phyloP scores from a whole-genome alignment of 2,888 invertebrate species.

The Teleiodes luculella region DNA sequence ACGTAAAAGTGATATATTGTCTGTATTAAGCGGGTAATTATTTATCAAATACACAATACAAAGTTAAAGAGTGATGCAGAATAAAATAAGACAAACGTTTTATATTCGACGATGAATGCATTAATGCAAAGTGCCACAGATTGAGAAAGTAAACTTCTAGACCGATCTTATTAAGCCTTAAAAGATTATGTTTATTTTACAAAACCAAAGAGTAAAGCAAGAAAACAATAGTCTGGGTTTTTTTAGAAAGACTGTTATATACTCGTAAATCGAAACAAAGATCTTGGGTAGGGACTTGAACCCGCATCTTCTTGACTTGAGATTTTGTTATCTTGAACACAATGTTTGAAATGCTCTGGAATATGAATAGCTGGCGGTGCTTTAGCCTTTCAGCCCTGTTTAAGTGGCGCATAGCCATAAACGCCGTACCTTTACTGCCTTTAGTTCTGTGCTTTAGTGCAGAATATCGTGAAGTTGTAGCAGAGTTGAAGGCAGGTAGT shows the following conservation, averaged over 20 bases:
- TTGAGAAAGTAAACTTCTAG: background rate
- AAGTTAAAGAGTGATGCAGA: background rate
- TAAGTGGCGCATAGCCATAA: slow-evolving; percentile 6
- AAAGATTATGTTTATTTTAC: no score
- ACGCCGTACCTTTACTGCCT: background rate
- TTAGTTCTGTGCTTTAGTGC: background rate
- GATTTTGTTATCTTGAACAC: background rate
- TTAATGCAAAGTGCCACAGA: background rate
- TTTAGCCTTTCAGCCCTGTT: slow-evolving; percentile 2
- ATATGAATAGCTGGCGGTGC: background rate
- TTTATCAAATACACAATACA: no score
- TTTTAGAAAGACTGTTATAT: no score
- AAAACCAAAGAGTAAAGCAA: no score
- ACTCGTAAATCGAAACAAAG: no score
- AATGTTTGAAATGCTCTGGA: background rate
- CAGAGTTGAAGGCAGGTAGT: background rate
- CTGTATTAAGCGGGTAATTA: no score
- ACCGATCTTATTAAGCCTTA: background rate
- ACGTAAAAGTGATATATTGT: no score
- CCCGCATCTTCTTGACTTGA: no score
- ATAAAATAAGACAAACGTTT: background rate
- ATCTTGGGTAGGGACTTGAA: no score
- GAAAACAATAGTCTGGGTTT: no score
- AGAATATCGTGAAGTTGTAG: background rate
- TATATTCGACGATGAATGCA: background rate